Percentiles rank a stretch among this genome's conserved stretches.
Conservation (phyloP, 2,113 vertebrate genomes). For the Morone chrysops region DNA sequence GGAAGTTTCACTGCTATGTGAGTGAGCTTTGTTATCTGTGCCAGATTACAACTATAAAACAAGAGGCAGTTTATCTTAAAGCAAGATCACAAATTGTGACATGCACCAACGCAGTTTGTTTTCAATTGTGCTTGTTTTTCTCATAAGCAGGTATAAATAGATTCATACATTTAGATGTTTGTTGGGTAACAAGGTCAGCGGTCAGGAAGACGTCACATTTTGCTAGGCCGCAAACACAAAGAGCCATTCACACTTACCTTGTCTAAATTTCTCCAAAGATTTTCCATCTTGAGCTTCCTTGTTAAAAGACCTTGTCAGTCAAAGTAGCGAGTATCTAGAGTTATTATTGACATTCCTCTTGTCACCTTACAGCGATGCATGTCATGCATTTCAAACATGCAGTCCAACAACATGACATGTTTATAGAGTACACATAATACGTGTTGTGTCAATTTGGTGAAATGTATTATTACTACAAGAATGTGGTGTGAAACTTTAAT, state of each 20-base stretch:
- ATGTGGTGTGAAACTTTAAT: constrained; percentile 34
- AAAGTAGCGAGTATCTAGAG: not conserved
- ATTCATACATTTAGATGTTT: constrained; percentile 2
- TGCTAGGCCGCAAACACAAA: not conserved
- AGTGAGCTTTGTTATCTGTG: not conserved
- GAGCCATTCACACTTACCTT: constrained; percentile 5
- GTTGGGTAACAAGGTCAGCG: not conserved
- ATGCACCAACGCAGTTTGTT: not conserved
- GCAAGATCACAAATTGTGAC: not conserved
- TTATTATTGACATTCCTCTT: constrained; percentile 67
- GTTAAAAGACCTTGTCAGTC: constrained; percentile 32
- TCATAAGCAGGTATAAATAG: not conserved
- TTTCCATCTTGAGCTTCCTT: constrained; percentile 24
- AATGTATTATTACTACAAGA: constrained; percentile 13
- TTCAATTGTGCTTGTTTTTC: not conserved
- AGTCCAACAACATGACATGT: constrained; percentile 21
- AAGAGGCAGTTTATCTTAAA: not conserved
- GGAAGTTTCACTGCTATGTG: constrained; percentile 5
- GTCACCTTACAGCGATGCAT: not conserved
- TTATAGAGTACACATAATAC: constrained; percentile 4
- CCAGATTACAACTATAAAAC: not conserved
- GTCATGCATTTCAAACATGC: constrained; percentile 37
- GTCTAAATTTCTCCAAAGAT: constrained; percentile 25
- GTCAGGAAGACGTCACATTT: not conserved
- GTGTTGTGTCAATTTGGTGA: not conserved